Percentiles rank a stretch among this genome's conserved stretches.
Conservation (phyloP, 2,113 vertebrate species). For the Sakesphorus luctuosus region DNA sequence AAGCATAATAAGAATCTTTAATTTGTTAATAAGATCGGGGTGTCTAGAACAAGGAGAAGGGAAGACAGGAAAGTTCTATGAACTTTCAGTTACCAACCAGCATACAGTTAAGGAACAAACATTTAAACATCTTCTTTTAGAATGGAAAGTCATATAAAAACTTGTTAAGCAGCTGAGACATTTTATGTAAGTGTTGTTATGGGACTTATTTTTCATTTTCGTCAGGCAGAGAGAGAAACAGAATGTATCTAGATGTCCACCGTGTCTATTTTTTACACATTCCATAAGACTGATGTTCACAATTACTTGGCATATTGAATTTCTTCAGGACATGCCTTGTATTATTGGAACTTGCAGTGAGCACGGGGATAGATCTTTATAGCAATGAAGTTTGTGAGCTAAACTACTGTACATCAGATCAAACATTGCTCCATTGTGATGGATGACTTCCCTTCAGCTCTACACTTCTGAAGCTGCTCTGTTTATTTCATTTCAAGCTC, state of each 20-base stretch:
- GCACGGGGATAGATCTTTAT: slow-evolving; percentile 17
- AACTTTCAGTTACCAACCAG: neutral
- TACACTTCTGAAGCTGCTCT: slow-evolving; percentile 56
- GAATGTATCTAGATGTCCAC: neutral
- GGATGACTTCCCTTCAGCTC: slow-evolving; percentile 58
- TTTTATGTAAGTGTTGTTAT: neutral
- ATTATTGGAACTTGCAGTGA: slow-evolving; percentile 38
- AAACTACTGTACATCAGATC: slow-evolving; percentile 51
- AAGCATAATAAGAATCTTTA: neutral
- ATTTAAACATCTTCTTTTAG: neutral
- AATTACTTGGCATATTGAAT: slow-evolving; percentile 54
- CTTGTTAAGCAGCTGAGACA: neutral
- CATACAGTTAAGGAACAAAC: neutral
- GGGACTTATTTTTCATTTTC: neutral
- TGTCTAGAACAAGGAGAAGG: neutral
- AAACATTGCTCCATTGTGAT: slow-evolving; percentile 49
- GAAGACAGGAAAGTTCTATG: neutral
- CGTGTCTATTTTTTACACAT: slow-evolving; percentile 25
- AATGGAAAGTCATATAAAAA: neutral
- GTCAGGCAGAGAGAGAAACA: neutral
- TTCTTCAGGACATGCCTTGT: slow-evolving; percentile 44
- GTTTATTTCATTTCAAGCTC: slow-evolving; percentile 63
- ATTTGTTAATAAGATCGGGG: neutral
- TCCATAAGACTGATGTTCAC: slow-evolving; percentile 26
- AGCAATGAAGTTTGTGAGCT: slow-evolving; percentile 45